A percentile compares a stretch with the other conserved stretches of the same genome.
These are phyloP conservation scores for Crambe crambe DNA, from an alignment of 37 sponge, comb jelly and placozoan genomes.

Conservation along the genomic window DNA sequence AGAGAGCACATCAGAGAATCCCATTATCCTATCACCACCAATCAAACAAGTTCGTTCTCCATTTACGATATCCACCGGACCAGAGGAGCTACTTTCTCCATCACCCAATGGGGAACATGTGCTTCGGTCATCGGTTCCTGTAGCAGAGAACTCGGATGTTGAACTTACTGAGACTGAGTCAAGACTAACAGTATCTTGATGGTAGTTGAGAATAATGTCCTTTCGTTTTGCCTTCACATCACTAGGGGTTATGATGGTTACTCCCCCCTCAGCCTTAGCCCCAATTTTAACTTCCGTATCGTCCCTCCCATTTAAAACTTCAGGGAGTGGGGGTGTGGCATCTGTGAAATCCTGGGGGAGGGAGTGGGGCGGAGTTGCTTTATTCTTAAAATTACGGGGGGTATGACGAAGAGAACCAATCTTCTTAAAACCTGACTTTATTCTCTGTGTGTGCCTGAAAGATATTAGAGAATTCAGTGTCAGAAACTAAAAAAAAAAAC, in stretches of 20 bases:
- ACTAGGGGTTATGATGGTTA: neutral
- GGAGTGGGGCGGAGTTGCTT: neutral
- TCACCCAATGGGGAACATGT: neutral
- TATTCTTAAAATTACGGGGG: neutral
- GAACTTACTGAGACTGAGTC: conserved; percentile 40
- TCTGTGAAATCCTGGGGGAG: neutral
- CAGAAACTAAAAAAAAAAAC: neutral
- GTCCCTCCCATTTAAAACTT: neutral
- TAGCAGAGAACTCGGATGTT: conserved; percentile 23
- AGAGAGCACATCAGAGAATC: neutral
- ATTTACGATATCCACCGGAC: neutral
- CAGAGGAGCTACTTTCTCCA: neutral
- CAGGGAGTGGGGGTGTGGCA: neutral
- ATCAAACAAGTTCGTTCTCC: neutral
- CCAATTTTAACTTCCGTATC: neutral
- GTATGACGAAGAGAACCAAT: conserved; percentile 9
- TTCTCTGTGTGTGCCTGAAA: neutral
- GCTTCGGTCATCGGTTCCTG: neutral
- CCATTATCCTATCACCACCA: neutral
- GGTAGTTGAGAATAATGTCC: neutral
- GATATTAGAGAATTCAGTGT: neutral
- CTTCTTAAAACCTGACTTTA: conserved; percentile 8
- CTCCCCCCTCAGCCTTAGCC: no score
- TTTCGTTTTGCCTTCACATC: neutral
- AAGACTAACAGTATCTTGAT: conserved; percentile 11